phyloP scores from a whole-genome alignment of 2,113 vertebrate species.

The Pelobates fuscus region DNA sequence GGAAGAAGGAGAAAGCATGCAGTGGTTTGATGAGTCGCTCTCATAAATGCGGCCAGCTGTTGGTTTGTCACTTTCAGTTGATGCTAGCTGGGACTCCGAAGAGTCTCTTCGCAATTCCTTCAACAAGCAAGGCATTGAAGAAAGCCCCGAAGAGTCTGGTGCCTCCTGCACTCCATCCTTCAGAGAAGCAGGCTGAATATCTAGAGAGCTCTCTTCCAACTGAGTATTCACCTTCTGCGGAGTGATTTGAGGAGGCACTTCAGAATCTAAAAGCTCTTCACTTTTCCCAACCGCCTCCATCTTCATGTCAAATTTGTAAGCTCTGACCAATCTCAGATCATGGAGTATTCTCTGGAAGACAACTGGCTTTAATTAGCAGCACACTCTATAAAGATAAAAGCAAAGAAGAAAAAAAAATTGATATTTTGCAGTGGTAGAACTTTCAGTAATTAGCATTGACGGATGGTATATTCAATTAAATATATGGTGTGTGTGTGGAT shows the following conservation, averaged over 20 bases:
- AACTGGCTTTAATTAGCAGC: background rate
- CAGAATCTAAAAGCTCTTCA: slow-evolving; percentile 81
- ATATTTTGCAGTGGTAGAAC: too few species aligned
- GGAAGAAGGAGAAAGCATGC: slow-evolving; percentile 95
- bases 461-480: too few species aligned
- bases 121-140: slow-evolving; percentile 92
- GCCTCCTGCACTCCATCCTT: slow-evolving; percentile 71
- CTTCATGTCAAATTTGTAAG: slow-evolving; percentile 83
- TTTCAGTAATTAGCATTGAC: too few species aligned
- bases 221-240: slow-evolving; percentile 69
- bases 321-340: slow-evolving; percentile 69
- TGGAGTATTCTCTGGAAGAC: slow-evolving; percentile 62
- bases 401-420: background rate
- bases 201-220: slow-evolving; percentile 75
- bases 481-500: too few species aligned
- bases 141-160: slow-evolving; percentile 78
- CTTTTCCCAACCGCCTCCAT: slow-evolving; percentile 92
- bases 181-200: slow-evolving; percentile 70
- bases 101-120: slow-evolving; percentile 93
- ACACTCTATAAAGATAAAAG: background rate
- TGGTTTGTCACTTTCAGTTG: slow-evolving; percentile 81
- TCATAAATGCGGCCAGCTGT: slow-evolving; percentile 75
- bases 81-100: slow-evolving; percentile 83
- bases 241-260: slow-evolving; percentile 77
- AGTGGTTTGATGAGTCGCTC: slow-evolving; percentile 94